Evolutionary conservation across 2,888 invertebrate species (phyloP).

Genomic region (Drosophila hamatofila): DNA sequence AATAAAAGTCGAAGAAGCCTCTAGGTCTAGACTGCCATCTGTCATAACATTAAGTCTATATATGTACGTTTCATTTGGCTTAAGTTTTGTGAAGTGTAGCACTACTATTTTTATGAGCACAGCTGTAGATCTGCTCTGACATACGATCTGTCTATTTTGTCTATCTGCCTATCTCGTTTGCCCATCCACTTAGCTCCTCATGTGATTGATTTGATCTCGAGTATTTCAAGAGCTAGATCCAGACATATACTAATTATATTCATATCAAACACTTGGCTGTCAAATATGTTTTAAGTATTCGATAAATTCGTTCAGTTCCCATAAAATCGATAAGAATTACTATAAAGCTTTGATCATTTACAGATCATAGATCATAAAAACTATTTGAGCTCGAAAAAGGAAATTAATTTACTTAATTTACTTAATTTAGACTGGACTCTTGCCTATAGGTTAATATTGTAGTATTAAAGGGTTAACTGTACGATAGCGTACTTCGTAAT

Average conservation of each 20-base stretch:
- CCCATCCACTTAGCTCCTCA: constrained; percentile 1
- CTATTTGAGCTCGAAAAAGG: background rate
- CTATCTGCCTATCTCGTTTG: background rate
- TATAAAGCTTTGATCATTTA: no score
- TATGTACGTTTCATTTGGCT: background rate
- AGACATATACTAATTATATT: background rate
- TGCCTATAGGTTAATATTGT: background rate
- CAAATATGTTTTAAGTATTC: background rate
- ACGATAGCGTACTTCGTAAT: background rate
- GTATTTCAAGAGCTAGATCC: background rate
- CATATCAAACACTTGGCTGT: no score
- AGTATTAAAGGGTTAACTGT: no score
- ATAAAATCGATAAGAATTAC: no score
- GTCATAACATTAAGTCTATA: background rate
- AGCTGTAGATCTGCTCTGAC: background rate
- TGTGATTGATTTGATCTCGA: background rate
- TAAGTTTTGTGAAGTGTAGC: background rate
- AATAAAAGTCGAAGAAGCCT: background rate
- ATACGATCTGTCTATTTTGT: background rate
- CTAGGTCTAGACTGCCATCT: background rate
- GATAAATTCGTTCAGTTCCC: background rate
- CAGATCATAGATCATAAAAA: background rate
- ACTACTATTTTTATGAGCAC: background rate
- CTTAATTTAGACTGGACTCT: background rate
- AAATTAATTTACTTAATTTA: background rate